Conservation (phyloP, 2,888 invertebrate species). For the Chorisops tibialis region DNA sequence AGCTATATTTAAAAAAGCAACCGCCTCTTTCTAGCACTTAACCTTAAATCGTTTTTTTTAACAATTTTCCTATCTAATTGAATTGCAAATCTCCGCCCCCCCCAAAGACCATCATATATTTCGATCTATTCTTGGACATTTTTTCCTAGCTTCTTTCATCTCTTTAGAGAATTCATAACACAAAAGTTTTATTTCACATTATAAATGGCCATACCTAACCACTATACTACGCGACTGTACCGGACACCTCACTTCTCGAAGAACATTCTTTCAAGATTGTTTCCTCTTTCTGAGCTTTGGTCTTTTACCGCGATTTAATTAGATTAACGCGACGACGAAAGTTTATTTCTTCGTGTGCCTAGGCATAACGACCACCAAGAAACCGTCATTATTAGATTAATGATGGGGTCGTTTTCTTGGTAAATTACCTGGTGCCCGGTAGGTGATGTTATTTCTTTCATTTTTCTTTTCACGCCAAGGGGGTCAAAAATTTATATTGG, state of each 20-base stretch:
- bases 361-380: background rate
- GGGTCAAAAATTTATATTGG: too few species aligned
- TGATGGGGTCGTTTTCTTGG: background rate
- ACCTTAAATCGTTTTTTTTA: too few species aligned
- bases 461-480: too few species aligned
- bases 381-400: conserved; percentile 10
- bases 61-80: too few species aligned
- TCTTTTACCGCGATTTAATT: conserved; percentile 16
- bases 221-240: background rate
- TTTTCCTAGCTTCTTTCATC: background rate
- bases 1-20: too few species aligned
- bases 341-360: background rate
- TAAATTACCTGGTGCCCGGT: too few species aligned
- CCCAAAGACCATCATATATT: too few species aligned
- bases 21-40: too few species aligned
- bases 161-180: background rate
- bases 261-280: background rate
- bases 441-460: too few species aligned
- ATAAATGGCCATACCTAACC: background rate
- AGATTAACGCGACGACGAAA: conserved; percentile 13
- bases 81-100: too few species aligned
- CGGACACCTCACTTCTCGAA: too few species aligned
- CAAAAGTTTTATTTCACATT: background rate
- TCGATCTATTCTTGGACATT: too few species aligned
- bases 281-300: background rate